Evolutionary conservation across 2,797 vertebrate species (phyloP), one percentile per base, ranked within the genome.

Genomic region (Tenualosa thibaudeaui): DNA sequence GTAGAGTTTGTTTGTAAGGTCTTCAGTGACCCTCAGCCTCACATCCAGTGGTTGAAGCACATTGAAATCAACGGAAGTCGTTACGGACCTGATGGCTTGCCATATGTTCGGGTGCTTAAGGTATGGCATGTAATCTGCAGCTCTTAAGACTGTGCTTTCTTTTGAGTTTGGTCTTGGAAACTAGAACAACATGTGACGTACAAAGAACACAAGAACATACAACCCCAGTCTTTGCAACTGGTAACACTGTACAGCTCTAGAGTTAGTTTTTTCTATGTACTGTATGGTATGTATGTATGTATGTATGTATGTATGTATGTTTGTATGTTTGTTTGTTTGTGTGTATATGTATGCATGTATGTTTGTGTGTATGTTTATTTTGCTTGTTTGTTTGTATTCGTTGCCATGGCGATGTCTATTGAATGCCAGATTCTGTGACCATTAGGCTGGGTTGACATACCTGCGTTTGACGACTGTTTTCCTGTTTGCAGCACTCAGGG

Each of bases 21-120:
- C 85, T 99, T 99, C 93, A 99, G 98, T 0, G 98, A 99, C 90
- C 98, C 98, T 0, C 98, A 99, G 92, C 98, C 98, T 81, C 98
- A 99, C 87, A 99, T 99, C 92, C 98, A 99, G 93, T 99, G 98
- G 98, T 95, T 99, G 82, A 98, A 99, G 89, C 98, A 99, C 92
- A 97, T 99, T 0, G 97, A 98, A 93, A 95, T 99, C 86, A 99
- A 99, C 0, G 98, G 98, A 83, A 99, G 96, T 93, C 96, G 96
- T 85, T 92, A 96, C 0, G 97, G 97, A 22, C 92, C 96, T 0
- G 97, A 98, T 78, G 97, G 97, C 83, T 91, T 96, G 82, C 98
- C 97, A 0, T 98, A 96, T 4, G 97, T 99, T 87, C 97, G 97
- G 50, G 91, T 99, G 83, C 94, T 99, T 71, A 99, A 99, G 97